Base-by-base conservation (phyloP, 2,888 invertebrate genomes). In the Conus canariensis region DNA sequence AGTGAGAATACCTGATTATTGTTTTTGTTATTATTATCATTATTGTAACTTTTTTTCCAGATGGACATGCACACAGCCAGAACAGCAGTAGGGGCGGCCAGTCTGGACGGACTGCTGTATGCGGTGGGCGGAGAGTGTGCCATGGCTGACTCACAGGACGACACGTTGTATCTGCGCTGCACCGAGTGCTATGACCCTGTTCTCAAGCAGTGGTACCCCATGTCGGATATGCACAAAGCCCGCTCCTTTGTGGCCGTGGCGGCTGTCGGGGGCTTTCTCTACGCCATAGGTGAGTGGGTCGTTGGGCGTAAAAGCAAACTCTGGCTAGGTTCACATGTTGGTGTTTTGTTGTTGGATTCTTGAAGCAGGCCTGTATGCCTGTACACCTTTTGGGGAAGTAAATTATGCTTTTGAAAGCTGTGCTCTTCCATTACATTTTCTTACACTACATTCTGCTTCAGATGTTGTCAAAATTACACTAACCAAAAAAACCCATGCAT, bases 161-260 rank as follows among this genome's bases (percentile, higher is more conserved):
- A 96, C 92, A 96, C 96, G 0, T 93, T 95, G 70, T 96, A 95
- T 88, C 94, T 96, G 25, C 94, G 95, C 60, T 94, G 94, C 92
- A 93, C 95, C 60, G 96, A 96, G 92, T 94, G 94, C 91, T 96
- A 95, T 87, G 95, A 95, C 89, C 95, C 95, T 0, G 94, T 95
- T 0, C 92, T 94, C 59, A 93, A 95, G 90, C 93, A 94, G 89
- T 95, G 95, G 95, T 93, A 94, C 56, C 93, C 93, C 14, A 94
- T 94, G 90, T 93, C 94, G 10, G 94, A 94, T 90, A 95, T 95
- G 95, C 94, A 95, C 90, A 93, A 94, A 60, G 95, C 95, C 0
- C 91, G 96, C 60, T 96, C 96, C 16, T 95, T 95, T 92, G 99
- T 99, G 89, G 99, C 99, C 91, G 99, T 98, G 93, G 98, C 97